Percentiles rank a stretch among this genome's conserved stretches.
These are phyloP conservation scores for Mesorhabditis sp. DNA, from an alignment of 2,888 invertebrate species.

Conservation along the genomic window DNA sequence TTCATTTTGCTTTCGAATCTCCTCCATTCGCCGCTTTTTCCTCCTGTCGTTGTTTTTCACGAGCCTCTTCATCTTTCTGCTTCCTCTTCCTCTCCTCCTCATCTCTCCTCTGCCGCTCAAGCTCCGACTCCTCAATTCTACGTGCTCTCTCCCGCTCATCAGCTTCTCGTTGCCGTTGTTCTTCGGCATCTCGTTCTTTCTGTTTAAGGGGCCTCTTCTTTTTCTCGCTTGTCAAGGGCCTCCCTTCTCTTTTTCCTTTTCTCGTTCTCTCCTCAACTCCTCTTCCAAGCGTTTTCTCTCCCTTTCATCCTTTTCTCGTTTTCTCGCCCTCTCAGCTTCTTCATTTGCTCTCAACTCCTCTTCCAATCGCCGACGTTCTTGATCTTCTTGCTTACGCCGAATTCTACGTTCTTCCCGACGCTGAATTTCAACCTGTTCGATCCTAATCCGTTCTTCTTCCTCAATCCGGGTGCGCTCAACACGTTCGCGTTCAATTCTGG, in stretches of 20 bases:
- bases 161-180: neutral
- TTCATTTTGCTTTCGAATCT: neutral
- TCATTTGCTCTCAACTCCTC: too few species aligned
- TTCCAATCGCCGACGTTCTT: too few species aligned
- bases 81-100: slow-evolving; percentile 6
- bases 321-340: too few species aligned
- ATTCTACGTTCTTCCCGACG: too few species aligned
- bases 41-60: neutral
- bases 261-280: too few species aligned
- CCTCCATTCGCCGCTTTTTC: slow-evolving; percentile 5
- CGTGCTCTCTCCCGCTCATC: slow-evolving; percentile 3
- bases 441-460: neutral
- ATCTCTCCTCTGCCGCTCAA: neutral
- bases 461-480: neutral
- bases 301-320: too few species aligned
- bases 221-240: neutral
- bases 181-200: neutral
- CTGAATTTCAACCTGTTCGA: too few species aligned
- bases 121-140: neutral
- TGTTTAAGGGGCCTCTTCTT: neutral
- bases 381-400: too few species aligned
- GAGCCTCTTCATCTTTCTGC: neutral
- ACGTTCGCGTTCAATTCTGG: neutral
- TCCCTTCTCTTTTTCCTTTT: neutral
- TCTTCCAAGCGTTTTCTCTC: too few species aligned